Evolutionary conservation across 1,140 invertebrate genomes (phyloP).

Genomic region (Leptopilina clavipes): DNA sequence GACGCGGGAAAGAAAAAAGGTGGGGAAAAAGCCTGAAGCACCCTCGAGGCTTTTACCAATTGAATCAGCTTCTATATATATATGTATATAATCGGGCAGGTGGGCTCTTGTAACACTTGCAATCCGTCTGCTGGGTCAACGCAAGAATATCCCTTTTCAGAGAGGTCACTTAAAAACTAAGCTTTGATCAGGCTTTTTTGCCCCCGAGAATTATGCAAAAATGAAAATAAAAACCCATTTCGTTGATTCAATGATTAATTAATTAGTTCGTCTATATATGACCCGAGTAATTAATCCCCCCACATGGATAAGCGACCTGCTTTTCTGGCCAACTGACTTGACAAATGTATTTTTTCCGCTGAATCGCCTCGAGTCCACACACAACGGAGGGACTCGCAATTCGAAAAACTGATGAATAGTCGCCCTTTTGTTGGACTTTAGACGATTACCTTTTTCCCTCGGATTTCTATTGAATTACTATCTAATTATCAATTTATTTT

Average conservation of each 20-base stretch:
- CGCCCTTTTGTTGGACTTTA: background rate
- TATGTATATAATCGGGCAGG: conserved; percentile 6
- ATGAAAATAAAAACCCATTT: conserved; percentile 57
- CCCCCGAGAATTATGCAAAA: background rate
- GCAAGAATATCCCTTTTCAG: conserved; percentile 32
- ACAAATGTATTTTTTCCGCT: conserved; percentile 72
- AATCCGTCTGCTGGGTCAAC: conserved; percentile 9
- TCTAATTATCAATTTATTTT: conserved; percentile 3
- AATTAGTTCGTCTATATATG: conserved; percentile 61
- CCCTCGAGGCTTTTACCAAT: conserved; percentile 17
- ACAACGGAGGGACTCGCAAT: background rate
- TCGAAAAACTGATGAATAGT: background rate
- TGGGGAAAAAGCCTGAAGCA: conserved; percentile 11
- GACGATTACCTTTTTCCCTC: background rate
- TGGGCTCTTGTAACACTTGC: conserved; percentile 24
- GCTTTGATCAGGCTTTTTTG: conserved; percentile 39
- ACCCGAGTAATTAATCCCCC: conserved; percentile 69
- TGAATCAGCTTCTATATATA: conserved; percentile 17
- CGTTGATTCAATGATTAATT: conserved; percentile 67
- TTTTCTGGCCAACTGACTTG: conserved; percentile 54
- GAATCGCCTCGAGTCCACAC: conserved; percentile 62
- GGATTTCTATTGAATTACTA: background rate
- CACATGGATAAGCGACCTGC: conserved; percentile 56
- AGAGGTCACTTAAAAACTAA: conserved; percentile 42
- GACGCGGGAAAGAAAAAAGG: background rate